Evolutionary conservation across 2,113 vertebrate species (phyloP).

Genomic region (Hassar affinis): DNA sequence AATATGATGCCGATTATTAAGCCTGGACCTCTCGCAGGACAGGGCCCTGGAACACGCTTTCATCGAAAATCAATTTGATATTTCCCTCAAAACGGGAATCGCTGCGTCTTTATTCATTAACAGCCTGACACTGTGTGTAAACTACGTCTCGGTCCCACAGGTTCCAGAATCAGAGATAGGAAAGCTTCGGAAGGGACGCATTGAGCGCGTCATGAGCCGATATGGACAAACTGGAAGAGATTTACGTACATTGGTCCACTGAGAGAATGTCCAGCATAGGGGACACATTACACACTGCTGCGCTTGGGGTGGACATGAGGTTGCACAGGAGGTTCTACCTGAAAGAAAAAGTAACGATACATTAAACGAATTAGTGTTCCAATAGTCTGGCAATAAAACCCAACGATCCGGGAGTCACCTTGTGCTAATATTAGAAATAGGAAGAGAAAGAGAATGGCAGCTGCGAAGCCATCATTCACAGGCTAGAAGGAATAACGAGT

Average conservation of each 20-base stretch:
- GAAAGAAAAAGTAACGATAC: constrained; percentile 46
- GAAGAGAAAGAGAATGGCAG: constrained; percentile 47
- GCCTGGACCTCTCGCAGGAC: constrained; percentile 58
- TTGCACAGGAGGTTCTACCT: constrained; percentile 31
- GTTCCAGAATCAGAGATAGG: constrained; percentile 38
- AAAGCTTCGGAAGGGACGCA: background rate
- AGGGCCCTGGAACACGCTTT: constrained; percentile 48
- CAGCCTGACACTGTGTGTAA: constrained; percentile 50
- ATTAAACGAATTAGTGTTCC: constrained; percentile 57
- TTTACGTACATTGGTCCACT: background rate
- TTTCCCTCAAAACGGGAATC: constrained; percentile 54
- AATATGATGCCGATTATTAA: constrained; percentile 68
- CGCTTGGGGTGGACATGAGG: constrained; percentile 6
- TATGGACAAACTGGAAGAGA: constrained; percentile 1
- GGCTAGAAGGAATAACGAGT: constrained; percentile 45
- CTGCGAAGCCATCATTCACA: constrained; percentile 46
- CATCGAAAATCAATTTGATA: constrained; percentile 64
- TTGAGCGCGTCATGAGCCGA: background rate
- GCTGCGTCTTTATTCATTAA: constrained; percentile 54
- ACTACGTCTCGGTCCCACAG: constrained; percentile 43
- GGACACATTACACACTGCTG: constrained; percentile 21
- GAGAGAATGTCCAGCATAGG: constrained; percentile 31
- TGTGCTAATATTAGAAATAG: constrained; percentile 58
- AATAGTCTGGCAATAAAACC: constrained; percentile 53
- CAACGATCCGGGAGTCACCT: constrained; percentile 56